Base-by-base conservation (phyloP, 2,797 vertebrate species). In the Tragopan temminckii region DNA sequence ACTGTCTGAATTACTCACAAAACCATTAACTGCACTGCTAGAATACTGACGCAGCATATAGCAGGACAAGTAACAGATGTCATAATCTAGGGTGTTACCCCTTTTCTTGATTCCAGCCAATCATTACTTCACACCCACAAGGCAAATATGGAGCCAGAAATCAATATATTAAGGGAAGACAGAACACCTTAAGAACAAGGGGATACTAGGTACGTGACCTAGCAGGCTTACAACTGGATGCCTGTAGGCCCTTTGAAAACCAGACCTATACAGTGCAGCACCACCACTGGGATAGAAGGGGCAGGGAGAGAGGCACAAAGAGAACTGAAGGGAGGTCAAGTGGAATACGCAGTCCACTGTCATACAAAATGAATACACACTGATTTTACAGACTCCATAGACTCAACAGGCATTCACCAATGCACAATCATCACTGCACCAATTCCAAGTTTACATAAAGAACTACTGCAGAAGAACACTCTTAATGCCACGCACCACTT, bases 401-500 rank as follows among this genome's bases (percentile, higher is more conserved):
- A 59, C 11, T 17, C 20, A 42, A 7, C 21, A 18, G 0, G 9
- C 0, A 2, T 58, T 78, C 38, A 29, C 27, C 43, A 50, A 3
- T 9, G 66, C 42, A 18, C 24, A 72, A n/a, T 42, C 46, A 29
- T 12, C 43, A 42, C 14, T 40, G 18, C n/a, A 25, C 27, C 31
- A 58, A 18, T 85, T 71, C 27, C 50, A 40, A 21, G 13, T 5
- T 59, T 36, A 19, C 23, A 13, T 5, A 38, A 21, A 61, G 48
- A 31, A 46, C 23, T 52, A 48, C 29, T 2, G 40, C 78, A 83
- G 36, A 48, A 75, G 29, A 62, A 24, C 15, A 9, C 76, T 63
- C 50, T 40, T 4, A 52, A 11, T 40, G 43, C 50, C 63, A 89
- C 93, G 1, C 91, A 97, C 97, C 96, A 95, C 80, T 1, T 64